phyloP scores from a whole-genome alignment of 2,113 vertebrate species.

The Halcyon senegalensis region DNA sequence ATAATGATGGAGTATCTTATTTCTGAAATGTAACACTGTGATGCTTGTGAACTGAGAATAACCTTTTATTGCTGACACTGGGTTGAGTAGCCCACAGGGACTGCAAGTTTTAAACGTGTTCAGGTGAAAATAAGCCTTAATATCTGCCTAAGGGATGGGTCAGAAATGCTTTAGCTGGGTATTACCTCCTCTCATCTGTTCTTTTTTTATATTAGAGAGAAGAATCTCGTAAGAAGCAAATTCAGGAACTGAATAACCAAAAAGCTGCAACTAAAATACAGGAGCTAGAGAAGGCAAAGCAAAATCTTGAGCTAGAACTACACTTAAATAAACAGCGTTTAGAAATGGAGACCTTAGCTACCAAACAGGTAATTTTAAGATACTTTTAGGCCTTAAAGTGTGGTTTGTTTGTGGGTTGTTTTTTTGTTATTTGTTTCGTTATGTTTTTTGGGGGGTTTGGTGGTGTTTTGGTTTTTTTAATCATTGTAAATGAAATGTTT shows the following conservation, averaged over 20 bases:
- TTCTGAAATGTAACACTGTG: too few species aligned
- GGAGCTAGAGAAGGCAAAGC: slow-evolving; percentile 84
- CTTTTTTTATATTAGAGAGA: slow-evolving; percentile 76
- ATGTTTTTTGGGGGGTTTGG: too few species aligned
- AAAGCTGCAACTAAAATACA: slow-evolving; percentile 83
- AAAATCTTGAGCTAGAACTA: slow-evolving; percentile 85
- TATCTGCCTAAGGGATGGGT: neutral
- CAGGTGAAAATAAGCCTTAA: neutral
- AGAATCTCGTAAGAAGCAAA: slow-evolving; percentile 81
- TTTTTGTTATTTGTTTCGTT: too few species aligned
- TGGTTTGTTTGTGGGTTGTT: neutral
- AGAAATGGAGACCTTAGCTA: slow-evolving; percentile 88
- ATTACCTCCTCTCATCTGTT: neutral
- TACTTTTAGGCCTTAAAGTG: neutral
- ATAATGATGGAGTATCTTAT: neutral
- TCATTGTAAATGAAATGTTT: neutral
- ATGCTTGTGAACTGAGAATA: neutral
- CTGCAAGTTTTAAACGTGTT: neutral
- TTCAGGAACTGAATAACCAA: slow-evolving; percentile 82
- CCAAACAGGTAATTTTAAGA: slow-evolving; percentile 77
- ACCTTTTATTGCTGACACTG: neutral
- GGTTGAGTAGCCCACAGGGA: neutral
- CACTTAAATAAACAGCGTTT: slow-evolving; percentile 83
- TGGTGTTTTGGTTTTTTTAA: neutral
- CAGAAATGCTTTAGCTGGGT: neutral